These are phyloP conservation scores for Hypena proboscidalis DNA, from an alignment of 2,888 invertebrate genomes.

Conservation along the genomic window DNA sequence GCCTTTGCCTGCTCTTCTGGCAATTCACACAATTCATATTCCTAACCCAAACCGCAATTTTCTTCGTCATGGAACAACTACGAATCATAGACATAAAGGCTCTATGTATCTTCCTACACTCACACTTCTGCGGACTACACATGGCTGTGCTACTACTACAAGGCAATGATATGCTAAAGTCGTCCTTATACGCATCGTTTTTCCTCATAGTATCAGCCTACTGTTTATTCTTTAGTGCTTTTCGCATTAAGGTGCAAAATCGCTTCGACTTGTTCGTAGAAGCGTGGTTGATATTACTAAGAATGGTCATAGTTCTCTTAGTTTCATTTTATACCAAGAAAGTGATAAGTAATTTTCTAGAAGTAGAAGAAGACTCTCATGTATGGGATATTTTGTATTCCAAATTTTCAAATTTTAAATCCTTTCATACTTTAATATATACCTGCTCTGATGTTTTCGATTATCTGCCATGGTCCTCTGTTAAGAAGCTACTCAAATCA, in stretches of 20 bases:
- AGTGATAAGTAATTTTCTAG: constrained; percentile 62
- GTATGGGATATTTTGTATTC: constrained; percentile 89
- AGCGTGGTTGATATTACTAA: constrained; percentile 55
- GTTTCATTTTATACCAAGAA: constrained; percentile 73
- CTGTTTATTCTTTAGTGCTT: constrained; percentile 64
- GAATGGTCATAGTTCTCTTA: constrained; percentile 50
- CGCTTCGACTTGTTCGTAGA: constrained; percentile 61
- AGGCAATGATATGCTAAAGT: constrained; percentile 78
- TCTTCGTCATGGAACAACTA: constrained; percentile 89
- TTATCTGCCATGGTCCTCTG: constrained; percentile 86
- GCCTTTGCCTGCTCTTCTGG: constrained; percentile 87
- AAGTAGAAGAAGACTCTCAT: constrained; percentile 86
- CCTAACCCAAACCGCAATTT: constrained; percentile 89
- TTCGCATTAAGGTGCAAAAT: constrained; percentile 64
- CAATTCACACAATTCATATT: constrained; percentile 94
- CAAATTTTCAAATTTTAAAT: constrained; percentile 88
- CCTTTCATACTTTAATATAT: constrained; percentile 91
- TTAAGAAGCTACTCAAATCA: constrained; percentile 80
- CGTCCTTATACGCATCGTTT: constrained; percentile 78
- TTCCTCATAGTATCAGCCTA: constrained; percentile 69
- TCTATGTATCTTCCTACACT: constrained; percentile 67
- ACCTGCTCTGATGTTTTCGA: constrained; percentile 92
- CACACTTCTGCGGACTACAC: constrained; percentile 74
- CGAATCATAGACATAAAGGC: constrained; percentile 76
- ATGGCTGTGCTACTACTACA: constrained; percentile 70